Percentiles rank a stretch among this genome's conserved stretches.
Evolutionary conservation across 2,113 vertebrate genomes (phyloP).

Genomic region (Benitochromis conjunctus): DNA sequence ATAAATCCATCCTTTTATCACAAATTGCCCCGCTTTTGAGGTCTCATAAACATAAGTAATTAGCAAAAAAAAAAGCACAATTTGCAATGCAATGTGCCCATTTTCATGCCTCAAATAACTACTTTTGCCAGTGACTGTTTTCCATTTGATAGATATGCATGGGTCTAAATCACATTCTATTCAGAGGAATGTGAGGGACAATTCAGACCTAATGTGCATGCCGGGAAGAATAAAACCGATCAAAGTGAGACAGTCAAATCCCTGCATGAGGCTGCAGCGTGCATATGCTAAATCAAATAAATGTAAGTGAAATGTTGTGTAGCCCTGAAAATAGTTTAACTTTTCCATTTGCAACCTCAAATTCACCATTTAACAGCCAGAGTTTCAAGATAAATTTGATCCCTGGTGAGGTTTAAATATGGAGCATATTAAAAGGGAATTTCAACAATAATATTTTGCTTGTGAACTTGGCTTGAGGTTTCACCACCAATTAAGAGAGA

Average conservation of each 20-base stretch:
- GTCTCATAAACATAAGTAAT: not conserved
- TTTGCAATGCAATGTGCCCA: not conserved
- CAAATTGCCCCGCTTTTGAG: not conserved
- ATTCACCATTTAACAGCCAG: not conserved
- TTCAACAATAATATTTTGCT: constrained; percentile 16
- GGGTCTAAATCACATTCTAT: constrained; percentile 19
- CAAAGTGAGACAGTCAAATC: constrained; percentile 28
- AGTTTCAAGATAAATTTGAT: constrained; percentile 13
- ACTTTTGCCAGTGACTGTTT: not conserved
- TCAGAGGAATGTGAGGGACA: not conserved
- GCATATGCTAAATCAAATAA: constrained; percentile 2
- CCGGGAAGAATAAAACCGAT: constrained; percentile 20
- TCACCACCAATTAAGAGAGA: constrained; percentile 30
- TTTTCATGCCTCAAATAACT: not conserved
- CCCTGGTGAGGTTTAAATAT: constrained; percentile 9
- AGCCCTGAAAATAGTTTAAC: not conserved
- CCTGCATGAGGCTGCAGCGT: not conserved
- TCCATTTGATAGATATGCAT: not conserved
- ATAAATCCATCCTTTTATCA: constrained; percentile 31
- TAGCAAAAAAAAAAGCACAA: not conserved
- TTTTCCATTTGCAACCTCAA: not conserved
- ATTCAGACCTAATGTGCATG: constrained; percentile 11
- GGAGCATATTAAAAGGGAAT: constrained; percentile 1
- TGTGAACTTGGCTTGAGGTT: constrained; percentile 28
- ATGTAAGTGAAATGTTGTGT: not conserved